Evolutionary conservation across 2,113 vertebrate genomes (phyloP), one percentile per base, ranked within the genome.

Genomic region (Perca fluviatilis): DNA sequence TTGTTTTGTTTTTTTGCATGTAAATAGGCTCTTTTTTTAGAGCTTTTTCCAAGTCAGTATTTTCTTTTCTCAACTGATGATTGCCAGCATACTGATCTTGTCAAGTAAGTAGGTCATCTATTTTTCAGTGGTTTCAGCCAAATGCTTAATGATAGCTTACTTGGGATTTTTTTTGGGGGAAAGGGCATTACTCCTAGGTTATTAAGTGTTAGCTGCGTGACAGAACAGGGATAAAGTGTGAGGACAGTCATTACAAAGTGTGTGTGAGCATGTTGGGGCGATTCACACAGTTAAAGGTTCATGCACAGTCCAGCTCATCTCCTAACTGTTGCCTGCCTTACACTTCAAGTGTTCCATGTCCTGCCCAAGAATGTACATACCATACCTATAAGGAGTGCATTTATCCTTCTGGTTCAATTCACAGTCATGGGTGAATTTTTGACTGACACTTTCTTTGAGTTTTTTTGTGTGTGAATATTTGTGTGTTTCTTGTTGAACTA

Each of bases 261-360:
- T 60, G 66, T 16, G 50, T 9, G 81, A 86, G 76, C 90, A 85
- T 89, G 93, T 92, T 57, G 66, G 85, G 87, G 69, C 83, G 27
- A 40, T 88, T 79, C 60, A 57, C 73, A 50, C 57, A 54, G 58
- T 71, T 58, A 49, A 78, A 23, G 74, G 87, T 90, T 94, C 87
- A 90, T 85, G 72, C 86, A 89, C 89, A 94, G 93, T 93, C 86
- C 93, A 94, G 83, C 25, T 71, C 75, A 40, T 82, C 79, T 89
- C 72, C 18, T 15, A 70, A 78, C 81, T 62, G 56, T 64, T 69
- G 43, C 25, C 62, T n/a, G 47, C 89, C 77, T 92, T 91, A 90
- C 87, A 93, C 23, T 74, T 73, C 80, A 89, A 93, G 71, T 76
- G 83, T 93, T 94, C 92, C 94, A 87, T 93, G 81, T 90, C 94